Evolutionary conservation across 2,113 vertebrate species (phyloP), one percentile per base, ranked within the genome.

Genomic region (Lophura nycthemera): DNA sequence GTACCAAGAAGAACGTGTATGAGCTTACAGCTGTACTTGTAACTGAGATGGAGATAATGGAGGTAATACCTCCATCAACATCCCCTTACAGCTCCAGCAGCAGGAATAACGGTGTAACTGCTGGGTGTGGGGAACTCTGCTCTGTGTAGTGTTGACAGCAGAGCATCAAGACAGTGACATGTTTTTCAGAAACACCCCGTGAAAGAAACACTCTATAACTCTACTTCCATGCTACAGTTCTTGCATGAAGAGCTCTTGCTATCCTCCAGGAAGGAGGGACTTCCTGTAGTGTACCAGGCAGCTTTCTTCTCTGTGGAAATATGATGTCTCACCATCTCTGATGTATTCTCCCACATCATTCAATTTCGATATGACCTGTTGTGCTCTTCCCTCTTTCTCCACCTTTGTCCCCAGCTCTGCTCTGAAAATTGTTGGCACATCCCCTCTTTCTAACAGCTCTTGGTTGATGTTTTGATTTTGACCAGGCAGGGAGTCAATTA

Each of bases 341-440:
- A 32, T 38, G 45, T 64, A 48, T 75, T 25, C 52, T 71, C 78
- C 25, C 78, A 60, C 2, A 3, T 57, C 20, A 70, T 2, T 18
- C 65, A 56, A 2, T 11, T 10, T 42, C 64, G 22, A 45, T 13
- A 32, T 0, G 0, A 48, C 27, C 50, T 34, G 4, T 2, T 64
- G 32, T 42, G 78, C 47, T 77, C 40, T n/a, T 80, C 30, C 52
- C 38, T 59, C 34, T 18, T 36, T 56, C 30, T 74, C 48, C 45
- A 69, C 36, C 29, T 59, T 48, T 34, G 16, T 3, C 10, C 30
- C 18, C 10, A 59, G 20, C 61, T 14, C n/a, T 1, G 20, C 36
- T 57, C 6, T 30, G 40, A 54, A 91, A 89, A 47, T 13, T 32
- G 25, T 29, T 91, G 13, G 19, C 30, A 25, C 13, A 40, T 43